Conservation (phyloP, 2,113 vertebrate species). For the Pipra filicauda region DNA sequence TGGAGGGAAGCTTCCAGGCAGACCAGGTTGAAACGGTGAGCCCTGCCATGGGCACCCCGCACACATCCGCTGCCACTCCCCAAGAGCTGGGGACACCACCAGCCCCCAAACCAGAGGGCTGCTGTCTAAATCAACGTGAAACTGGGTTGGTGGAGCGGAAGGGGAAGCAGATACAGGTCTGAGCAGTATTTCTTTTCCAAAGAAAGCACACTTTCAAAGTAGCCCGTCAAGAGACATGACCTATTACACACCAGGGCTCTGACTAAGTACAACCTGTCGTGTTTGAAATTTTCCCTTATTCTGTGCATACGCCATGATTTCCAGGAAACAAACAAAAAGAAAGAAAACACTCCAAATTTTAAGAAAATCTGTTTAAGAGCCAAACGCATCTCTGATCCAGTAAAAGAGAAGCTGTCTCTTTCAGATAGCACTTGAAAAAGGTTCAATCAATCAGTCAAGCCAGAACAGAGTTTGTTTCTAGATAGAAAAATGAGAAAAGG, state of each 20-base stretch:
- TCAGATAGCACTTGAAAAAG: conserved; percentile 30
- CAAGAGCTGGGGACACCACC: not conserved
- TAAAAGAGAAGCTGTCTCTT: conserved; percentile 25
- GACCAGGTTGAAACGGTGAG: not conserved
- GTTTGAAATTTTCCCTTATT: not conserved
- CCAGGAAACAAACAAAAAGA: conserved; percentile 15
- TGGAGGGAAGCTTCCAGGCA: not conserved
- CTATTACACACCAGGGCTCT: not conserved
- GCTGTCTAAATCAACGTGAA: not conserved
- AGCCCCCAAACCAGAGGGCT: not conserved
- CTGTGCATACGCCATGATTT: not conserved
- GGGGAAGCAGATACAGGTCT: not conserved
- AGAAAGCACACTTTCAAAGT: not conserved
- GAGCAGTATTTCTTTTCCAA: not conserved
- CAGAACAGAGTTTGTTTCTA: conserved; percentile 42
- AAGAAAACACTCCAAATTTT: not conserved
- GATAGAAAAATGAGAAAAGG: conserved; percentile 47
- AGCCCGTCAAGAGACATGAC: not conserved
- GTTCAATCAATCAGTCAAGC: conserved; percentile 23
- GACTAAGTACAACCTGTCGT: not conserved
- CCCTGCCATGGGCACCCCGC: not conserved
- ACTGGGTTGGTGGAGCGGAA: not conserved
- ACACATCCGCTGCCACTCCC: fast-evolving
- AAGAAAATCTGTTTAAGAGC: conserved; percentile 7
- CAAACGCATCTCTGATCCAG: conserved; percentile 1